Evolutionary conservation across 1,140 invertebrate genomes (phyloP).

Genomic region (Drosophila lini): DNA sequence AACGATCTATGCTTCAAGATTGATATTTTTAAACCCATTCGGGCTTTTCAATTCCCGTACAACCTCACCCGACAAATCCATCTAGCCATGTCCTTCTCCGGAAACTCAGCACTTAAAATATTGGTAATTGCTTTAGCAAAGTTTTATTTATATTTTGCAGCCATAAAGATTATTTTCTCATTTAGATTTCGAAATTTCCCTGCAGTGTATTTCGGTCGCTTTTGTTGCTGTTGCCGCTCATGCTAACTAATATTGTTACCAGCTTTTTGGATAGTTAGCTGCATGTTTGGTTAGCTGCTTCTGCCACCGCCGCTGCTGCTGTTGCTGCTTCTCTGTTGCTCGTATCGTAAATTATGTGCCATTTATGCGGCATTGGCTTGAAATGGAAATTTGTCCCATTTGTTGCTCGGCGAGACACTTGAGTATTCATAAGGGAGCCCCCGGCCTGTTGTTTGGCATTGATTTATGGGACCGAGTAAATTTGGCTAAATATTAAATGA

Average conservation of each 20-base stretch:
- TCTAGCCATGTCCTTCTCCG: neutral
- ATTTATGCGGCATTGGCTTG: conserved; percentile 82
- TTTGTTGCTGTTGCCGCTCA: conserved; percentile 34
- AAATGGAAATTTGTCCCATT: conserved; percentile 83
- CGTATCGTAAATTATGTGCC: conserved; percentile 80
- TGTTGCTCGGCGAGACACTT: conserved; percentile 78
- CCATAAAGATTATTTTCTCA: too few species aligned
- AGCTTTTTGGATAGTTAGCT: conserved; percentile 79
- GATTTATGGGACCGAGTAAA: conserved; percentile 70
- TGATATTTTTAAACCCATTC: too few species aligned
- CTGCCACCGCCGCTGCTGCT: conserved; percentile 30
- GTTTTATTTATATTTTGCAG: too few species aligned
- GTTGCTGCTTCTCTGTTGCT: conserved; percentile 47
- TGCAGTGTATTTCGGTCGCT: conserved; percentile 20
- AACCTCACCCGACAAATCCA: too few species aligned
- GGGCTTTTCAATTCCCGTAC: too few species aligned
- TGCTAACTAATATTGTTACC: conserved; percentile 78
- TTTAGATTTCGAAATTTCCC: neutral
- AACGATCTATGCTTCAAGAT: neutral
- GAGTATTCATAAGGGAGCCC: conserved; percentile 77
- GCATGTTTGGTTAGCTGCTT: conserved; percentile 75
- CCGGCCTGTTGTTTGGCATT: conserved; percentile 70
- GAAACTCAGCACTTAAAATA: neutral
- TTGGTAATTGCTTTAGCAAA: neutral
- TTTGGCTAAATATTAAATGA: conserved; percentile 79